Evolutionary conservation across 1,140 invertebrate species (phyloP), one percentile per base, ranked within the genome.

Genomic region (Holotrichia oblita): DNA sequence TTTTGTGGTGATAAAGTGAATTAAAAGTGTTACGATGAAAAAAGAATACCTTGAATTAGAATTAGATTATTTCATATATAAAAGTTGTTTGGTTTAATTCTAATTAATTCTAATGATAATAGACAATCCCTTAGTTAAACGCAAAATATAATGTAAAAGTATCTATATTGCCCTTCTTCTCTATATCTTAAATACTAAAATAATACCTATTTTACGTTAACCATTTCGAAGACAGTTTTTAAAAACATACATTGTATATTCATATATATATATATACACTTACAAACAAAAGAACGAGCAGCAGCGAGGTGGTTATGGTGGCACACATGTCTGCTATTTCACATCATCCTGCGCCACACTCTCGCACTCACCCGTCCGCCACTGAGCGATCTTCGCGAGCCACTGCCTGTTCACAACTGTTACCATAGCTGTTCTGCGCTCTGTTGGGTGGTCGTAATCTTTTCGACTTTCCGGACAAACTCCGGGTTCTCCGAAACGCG

Each of bases 301-400:
- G 61, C 17, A 34, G 20, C 6, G 61, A 78, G 76, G 80, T 76
- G 73, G 75, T 77, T 73, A 61, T 79, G 78, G 76, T 73, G 78
- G 80, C 78, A 79, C 80, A 81, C 80, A 81, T 81, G 78, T 81
- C 80, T 81, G 77, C 79, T 73, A 64, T 74, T 79, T 81, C 80
- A 81, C 80, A 81, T 79, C 80, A 81, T 81, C 78, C 80, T 75
- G 78, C 80, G 34, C 73, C 80, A 79, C 80, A 79, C 80, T 79
- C 78, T 81, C 80, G 76, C 80, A 81, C 80, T 81, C 80, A 73
- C 80, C 78, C 79, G 79, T 79, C 80, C 80, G 80, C 80, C 78
- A 73, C 80, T 73, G 76, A 79, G 69, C 78, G 76, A 81, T 73
- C 80, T 81, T 81, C 78, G 77, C 80, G 80, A 81, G 76, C 78